Evolutionary conservation across 2,113 vertebrate species (phyloP).

Genomic region (Calyptommatus sinebrachiatus): DNA sequence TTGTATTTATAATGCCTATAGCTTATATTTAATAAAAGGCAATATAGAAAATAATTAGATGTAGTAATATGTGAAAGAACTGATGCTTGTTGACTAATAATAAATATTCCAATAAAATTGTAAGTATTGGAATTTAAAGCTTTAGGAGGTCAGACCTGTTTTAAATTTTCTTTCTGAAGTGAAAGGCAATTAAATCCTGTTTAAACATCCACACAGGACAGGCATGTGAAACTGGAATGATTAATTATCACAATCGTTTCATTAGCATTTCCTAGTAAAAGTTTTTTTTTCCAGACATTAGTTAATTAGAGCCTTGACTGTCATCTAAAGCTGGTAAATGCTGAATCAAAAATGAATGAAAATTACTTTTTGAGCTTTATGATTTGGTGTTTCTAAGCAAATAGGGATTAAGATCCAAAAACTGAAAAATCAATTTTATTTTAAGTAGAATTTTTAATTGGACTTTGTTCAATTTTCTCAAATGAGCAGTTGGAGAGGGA

Average conservation of each 20-base stretch:
- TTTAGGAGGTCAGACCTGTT: neutral
- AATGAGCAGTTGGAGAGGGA: neutral
- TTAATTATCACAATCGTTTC: constrained; percentile 40
- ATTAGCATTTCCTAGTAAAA: constrained; percentile 35
- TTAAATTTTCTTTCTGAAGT: constrained; percentile 14
- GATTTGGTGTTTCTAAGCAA: constrained; percentile 19
- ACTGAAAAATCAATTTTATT: constrained; percentile 7
- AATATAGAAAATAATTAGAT: neutral
- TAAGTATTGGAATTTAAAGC: neutral
- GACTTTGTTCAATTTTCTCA: neutral
- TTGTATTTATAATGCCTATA: too few relatives aligned
- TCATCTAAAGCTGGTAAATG: constrained; percentile 26
- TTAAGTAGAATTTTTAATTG: neutral
- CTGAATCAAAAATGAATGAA: constrained; percentile 14
- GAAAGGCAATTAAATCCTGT: constrained; percentile 23
- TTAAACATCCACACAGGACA: constrained; percentile 19
- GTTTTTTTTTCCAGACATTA: neutral
- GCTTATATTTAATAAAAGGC: too few relatives aligned
- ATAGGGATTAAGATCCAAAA: neutral
- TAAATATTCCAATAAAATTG: neutral
- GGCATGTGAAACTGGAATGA: constrained; percentile 1
- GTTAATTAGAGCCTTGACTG: constrained; percentile 31
- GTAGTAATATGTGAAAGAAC: neutral
- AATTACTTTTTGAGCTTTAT: constrained; percentile 17
- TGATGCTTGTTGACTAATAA: neutral